These are phyloP conservation scores for Penaeus monodon DNA, from an alignment of 2,888 invertebrate genomes.

Conservation along the genomic window DNA sequence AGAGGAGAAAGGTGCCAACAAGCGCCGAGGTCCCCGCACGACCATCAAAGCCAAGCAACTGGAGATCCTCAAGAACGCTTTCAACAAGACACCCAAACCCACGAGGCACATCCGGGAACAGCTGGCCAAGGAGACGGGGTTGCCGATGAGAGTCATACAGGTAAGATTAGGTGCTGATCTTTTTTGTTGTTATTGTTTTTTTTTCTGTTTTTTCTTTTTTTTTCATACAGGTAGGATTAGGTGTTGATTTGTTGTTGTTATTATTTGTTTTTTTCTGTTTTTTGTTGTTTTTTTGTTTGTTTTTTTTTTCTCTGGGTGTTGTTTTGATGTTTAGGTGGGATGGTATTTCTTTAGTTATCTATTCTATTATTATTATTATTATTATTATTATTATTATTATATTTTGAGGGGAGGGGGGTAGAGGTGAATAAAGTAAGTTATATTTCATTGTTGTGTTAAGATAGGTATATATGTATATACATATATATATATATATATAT, in stretches of 20 bases:
- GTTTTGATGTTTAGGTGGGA: neutral
- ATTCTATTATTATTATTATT: no score
- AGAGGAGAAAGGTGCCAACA: slow-evolving; percentile 18
- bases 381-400: no score
- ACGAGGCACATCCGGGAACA: slow-evolving; percentile 99
- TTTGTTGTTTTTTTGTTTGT: neutral
- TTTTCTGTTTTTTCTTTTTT: neutral
- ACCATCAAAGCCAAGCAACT: slow-evolving; percentile 99
- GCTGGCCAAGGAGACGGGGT: slow-evolving; percentile 98
- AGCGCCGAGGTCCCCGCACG: slow-evolving; percentile 92
- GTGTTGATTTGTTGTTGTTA: neutral
- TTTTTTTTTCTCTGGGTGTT: no score
- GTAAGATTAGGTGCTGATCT: slow-evolving; percentile 73
- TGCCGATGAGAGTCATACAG: slow-evolving; percentile 99
- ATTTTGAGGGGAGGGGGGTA: no score
- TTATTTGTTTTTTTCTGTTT: neutral
- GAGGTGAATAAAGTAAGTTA: no score
- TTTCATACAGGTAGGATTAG: neutral
- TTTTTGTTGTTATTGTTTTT: neutral
- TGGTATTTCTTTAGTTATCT: neutral
- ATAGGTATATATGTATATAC: no score
- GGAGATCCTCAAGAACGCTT: slow-evolving; percentile 97
- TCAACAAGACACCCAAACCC: slow-evolving; percentile 98
- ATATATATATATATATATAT: no score
- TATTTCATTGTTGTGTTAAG: no score